A percentile compares a stretch with the other conserved stretches of the same genome.
Evolutionary conservation across 2,888 invertebrate species (phyloP).

Genomic region (Marronus borbonicus): DNA sequence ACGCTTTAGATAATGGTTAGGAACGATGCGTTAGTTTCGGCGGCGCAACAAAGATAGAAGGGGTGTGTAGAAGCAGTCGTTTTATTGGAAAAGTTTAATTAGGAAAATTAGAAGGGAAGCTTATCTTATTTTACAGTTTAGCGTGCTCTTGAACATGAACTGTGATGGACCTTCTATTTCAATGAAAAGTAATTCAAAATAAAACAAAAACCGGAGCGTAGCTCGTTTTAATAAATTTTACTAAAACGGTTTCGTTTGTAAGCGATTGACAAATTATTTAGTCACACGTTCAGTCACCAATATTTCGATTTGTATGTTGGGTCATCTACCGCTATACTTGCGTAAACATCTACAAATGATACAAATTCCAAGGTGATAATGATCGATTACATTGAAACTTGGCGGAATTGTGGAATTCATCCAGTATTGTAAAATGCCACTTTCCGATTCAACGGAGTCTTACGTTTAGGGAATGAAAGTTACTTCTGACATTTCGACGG

Average conservation of each 20-base stretch:
- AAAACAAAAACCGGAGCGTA: not conserved
- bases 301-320: too few relatives aligned
- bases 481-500: too few relatives aligned
- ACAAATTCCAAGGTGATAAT: too few relatives aligned
- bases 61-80: not conserved
- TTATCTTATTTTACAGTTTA: constrained; percentile 41
- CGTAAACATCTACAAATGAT: too few relatives aligned
- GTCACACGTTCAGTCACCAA: not conserved
- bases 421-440: too few relatives aligned
- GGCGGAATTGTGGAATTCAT: too few relatives aligned
- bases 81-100: constrained; percentile 45
- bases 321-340: too few relatives aligned
- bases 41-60: constrained; percentile 9
- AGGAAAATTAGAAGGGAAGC: constrained; percentile 31
- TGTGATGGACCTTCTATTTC: not conserved
- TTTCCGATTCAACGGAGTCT: too few relatives aligned
- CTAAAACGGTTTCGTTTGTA: not conserved
- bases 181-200: not conserved
- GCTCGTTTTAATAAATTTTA: not conserved
- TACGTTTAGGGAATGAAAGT: too few relatives aligned
- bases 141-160: constrained; percentile 19
- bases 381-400: too few relatives aligned
- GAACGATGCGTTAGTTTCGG: constrained; percentile 22
- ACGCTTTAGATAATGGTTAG: constrained; percentile 5
- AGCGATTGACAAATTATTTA: not conserved